A percentile compares a stretch with the other conserved stretches of the same genome.
Evolutionary conservation across 2,113 vertebrate genomes (phyloP).

Genomic region (Ivindomyrus marchei): DNA sequence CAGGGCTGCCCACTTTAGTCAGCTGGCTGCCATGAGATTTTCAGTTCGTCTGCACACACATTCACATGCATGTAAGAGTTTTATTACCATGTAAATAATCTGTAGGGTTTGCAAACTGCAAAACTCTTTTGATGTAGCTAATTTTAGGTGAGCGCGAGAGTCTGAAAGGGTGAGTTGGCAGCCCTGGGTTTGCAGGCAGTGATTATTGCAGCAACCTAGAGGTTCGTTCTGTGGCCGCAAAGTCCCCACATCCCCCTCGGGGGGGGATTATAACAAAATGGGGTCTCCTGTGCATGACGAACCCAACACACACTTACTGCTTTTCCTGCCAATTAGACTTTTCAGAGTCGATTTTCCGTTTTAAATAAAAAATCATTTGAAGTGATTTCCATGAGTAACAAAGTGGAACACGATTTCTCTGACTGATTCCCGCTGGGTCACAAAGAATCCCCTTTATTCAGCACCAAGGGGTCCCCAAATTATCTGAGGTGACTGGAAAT

Average conservation of each 20-base stretch:
- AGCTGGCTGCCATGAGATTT: too few relatives aligned
- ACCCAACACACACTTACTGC: neutral
- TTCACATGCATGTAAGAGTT: too few relatives aligned
- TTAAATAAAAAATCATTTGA: neutral
- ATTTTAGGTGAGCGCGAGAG: too few relatives aligned
- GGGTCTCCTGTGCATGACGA: neutral
- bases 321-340: neutral
- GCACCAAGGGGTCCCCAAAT: neutral
- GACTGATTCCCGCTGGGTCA: neutral
- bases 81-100: too few relatives aligned
- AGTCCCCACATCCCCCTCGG: neutral
- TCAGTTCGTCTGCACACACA: too few relatives aligned
- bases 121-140: too few relatives aligned
- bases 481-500: neutral
- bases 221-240: neutral
- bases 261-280: neutral
- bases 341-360: neutral
- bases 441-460: neutral
- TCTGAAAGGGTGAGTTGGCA: too few relatives aligned
- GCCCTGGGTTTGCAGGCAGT: neutral
- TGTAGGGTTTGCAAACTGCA: too few relatives aligned
- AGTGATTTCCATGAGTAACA: neutral
- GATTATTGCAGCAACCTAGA: neutral
- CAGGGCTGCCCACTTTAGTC: too few relatives aligned
- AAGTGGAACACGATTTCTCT: neutral